A percentile compares a stretch with the other conserved stretches of the same genome.
Evolutionary conservation across 1,140 invertebrate genomes (phyloP).

Genomic region (Belonocnema kinseyi): DNA sequence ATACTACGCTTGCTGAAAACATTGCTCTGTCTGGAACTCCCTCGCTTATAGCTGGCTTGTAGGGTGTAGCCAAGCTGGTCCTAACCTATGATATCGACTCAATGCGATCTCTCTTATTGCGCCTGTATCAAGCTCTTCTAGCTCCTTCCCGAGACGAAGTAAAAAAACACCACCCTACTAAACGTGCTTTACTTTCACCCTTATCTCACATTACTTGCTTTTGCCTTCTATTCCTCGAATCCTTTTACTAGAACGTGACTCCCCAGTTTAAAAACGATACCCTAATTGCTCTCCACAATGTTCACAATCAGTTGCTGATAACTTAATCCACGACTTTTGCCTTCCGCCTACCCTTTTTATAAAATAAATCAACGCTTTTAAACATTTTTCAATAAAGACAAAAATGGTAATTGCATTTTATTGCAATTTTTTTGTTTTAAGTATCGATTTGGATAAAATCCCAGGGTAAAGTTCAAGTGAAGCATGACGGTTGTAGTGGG

Average conservation of each 20-base stretch:
- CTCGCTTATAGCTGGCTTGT: constrained; percentile 2
- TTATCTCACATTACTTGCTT: constrained; percentile 12
- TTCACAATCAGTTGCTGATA: neutral
- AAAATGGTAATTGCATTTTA: too few species aligned
- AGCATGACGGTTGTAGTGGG: too few species aligned
- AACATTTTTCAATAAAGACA: neutral
- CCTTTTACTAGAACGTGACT: constrained; percentile 15
- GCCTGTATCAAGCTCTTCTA: constrained; percentile 26
- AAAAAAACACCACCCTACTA: constrained; percentile 28
- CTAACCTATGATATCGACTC: constrained; percentile 17
- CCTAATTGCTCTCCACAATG: constrained; percentile 7
- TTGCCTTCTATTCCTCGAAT: neutral
- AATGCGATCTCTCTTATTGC: constrained; percentile 29
- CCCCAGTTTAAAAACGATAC: constrained; percentile 12
- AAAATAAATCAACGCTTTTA: neutral
- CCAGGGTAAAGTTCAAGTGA: too few species aligned
- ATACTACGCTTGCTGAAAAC: constrained; percentile 60
- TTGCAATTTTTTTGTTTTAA: too few species aligned
- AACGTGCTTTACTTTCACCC: constrained; percentile 23
- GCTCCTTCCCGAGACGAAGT: neutral
- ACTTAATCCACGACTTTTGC: neutral
- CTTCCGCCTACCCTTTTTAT: neutral
- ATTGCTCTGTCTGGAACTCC: constrained; percentile 43
- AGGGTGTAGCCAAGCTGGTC: constrained; percentile 39
- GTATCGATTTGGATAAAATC: too few species aligned